These are phyloP conservation scores for Tipula vernalis DNA, from an alignment of 2,888 invertebrate species.

Conservation along the genomic window DNA sequence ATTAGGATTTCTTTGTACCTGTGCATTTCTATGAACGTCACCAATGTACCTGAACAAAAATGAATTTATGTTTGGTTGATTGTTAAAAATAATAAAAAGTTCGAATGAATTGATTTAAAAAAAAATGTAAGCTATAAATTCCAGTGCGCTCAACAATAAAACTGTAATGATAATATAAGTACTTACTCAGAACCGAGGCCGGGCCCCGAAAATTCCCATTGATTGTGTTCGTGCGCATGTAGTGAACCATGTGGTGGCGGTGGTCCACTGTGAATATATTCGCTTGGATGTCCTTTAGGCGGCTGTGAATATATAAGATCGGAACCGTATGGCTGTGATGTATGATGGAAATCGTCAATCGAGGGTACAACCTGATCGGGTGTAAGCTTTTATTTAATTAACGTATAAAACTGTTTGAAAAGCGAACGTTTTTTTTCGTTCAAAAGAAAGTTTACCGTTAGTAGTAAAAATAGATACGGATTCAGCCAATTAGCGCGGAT, in stretches of 20 bases:
- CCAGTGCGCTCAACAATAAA: not conserved
- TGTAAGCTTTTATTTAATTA: not conserved
- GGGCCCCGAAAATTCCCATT: conserved; percentile 47
- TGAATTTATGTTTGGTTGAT: not conserved
- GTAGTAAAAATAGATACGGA: not conserved
- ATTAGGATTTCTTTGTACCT: conserved; percentile 33
- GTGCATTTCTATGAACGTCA: conserved; percentile 47
- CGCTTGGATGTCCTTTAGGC: conserved; percentile 30
- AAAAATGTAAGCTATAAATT: not conserved
- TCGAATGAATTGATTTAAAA: not conserved
- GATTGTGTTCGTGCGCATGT: conserved; percentile 38
- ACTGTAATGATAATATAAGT: not conserved
- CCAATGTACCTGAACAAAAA: conserved; percentile 38
- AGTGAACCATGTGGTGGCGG: conserved; percentile 21
- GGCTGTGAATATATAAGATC: conserved; percentile 33
- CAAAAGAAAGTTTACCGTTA: not conserved
- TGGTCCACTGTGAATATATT: conserved; percentile 27
- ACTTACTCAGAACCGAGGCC: conserved; percentile 51
- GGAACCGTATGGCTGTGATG: conserved; percentile 21
- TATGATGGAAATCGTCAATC: conserved; percentile 25
- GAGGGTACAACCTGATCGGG: conserved; percentile 27
- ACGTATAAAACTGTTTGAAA: not conserved
- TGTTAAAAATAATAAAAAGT: not conserved
- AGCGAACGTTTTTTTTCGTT: not conserved
- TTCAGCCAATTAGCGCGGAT: not conserved